These are phyloP conservation scores for Eupithecia exiguata DNA, from an alignment of 2,888 invertebrate species.

Conservation along the genomic window DNA sequence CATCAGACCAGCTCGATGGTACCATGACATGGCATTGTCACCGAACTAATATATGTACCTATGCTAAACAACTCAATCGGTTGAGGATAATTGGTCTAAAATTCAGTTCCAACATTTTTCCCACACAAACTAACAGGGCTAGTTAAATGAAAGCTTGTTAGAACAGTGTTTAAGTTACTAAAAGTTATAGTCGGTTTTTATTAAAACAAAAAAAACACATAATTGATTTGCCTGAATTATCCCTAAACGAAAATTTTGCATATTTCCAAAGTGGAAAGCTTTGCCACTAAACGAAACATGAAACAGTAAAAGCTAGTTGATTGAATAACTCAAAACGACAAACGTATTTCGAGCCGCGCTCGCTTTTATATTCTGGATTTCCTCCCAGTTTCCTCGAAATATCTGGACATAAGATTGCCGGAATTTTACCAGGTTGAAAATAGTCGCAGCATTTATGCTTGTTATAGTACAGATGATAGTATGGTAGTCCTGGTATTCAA, in stretches of 20 bases:
- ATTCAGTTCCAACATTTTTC: no score
- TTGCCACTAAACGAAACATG: not conserved
- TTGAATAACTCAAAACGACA: constrained; percentile 17
- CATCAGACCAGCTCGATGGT: no score
- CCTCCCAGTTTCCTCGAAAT: constrained; percentile 4
- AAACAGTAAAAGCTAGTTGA: constrained; percentile 1
- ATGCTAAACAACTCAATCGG: no score
- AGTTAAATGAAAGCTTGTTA: no score
- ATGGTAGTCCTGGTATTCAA: not conserved
- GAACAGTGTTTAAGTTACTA: no score
- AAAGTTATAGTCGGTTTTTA: no score
- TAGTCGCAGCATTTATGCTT: not conserved
- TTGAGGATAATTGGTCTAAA: no score
- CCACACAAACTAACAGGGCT: no score
- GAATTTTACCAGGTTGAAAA: not conserved
- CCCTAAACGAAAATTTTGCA: not conserved
- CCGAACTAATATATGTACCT: no score
- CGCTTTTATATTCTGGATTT: constrained; percentile 36
- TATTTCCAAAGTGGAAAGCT: not conserved
- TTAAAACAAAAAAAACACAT: no score
- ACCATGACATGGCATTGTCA: no score
- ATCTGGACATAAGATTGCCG: constrained; percentile 1
- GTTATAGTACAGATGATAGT: not conserved
- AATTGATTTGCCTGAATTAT: no score
- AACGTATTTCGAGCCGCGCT: constrained; percentile 10